Base-by-base conservation (phyloP, 2,888 invertebrate genomes). In the Cosmopolites sordidus region DNA sequence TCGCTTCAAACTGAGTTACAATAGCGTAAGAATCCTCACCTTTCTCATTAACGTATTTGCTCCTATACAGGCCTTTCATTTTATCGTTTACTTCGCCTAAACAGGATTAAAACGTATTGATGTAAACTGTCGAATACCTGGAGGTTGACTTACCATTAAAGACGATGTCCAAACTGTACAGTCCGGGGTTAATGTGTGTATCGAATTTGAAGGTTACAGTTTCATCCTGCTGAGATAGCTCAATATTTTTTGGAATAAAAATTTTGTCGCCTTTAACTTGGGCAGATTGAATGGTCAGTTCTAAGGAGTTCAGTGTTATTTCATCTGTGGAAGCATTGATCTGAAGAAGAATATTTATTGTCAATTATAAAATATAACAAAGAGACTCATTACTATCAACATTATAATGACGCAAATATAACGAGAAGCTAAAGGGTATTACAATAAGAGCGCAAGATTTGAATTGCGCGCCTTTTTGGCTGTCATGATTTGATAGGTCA, bases 61-160 rank as follows among this genome's bases (percentile, higher is more conserved):
- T 92, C 46, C 93, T 83, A 75, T 95, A 96, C 60, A 95, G 86
- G n/a, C 96, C 95, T 73, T 89, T 91, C 89, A 95, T 90, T 73
- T 91, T 91, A 69, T 94, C 92, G 71, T 92, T 92, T 48, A 96
- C 81, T 68, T 85, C 85, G 6, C 94, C 94, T 51, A 39, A 29
- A 56, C 45, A 16, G 15, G 3, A 40, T 5, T 14, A 40, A 40
- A 40, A 40, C 11, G 16, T 18, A 22, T 16, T 5, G 3, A 18
- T n/a, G 5, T 43, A 3, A 18, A 40, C 16, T 15, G n/a, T n/a
- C n/a, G n/a, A n/a, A n/a, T n/a, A 40, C n/a, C 37, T 37, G 14
- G 5, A 11, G 37, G 12, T 14, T 37, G 8, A 12, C 68, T 85
- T 84, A 11, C 94, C 94, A 41, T 81, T 82, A 70, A 92, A 96